Evolutionary conservation across 1,140 invertebrate genomes (phyloP), one percentile per base, ranked within the genome.

Genomic region (Zophobas morio): DNA sequence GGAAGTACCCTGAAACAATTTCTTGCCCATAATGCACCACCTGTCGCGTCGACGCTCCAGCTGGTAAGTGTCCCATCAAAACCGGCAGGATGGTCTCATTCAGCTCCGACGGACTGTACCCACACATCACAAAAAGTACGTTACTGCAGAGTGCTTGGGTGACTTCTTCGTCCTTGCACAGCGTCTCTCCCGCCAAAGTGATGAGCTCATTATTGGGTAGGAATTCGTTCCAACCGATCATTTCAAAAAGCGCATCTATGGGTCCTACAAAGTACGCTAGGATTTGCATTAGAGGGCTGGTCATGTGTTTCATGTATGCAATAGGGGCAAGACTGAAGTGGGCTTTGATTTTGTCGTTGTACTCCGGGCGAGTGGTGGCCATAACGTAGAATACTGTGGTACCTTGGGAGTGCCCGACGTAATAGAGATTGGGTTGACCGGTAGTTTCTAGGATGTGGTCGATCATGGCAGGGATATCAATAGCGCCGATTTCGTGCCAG

Each of bases 51-150:
- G 96, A 94, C 0, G 95, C 90, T 2, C 96, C 96, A 0, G 95
- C 94, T 1, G 97, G 97, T 1, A 91, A 91, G 84, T 98, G 94
- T 5, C 91, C 90, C 1, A 94, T 85, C 82, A 96, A 94, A 0
- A 94, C 89, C 0, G 94, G 93, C 0, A 96, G 76, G 83, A 93
- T 90, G 0, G 91, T 92, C n/a, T 71, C 86, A 79, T 89, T 91
- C 51, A 89, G 84, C 86, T 91, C 88, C 20, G 82, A 84, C 74
- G 82, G 86, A 78, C 89, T 88, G 53, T 88, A 92, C 63, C 90
- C 92, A 79, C 84, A 85, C 0, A 91, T 76, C 1, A 90, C 80
- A 79, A 93, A 93, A 1, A 92, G 78, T 0, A 89, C 78, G 79
- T 91, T 90, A 1, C 85, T 84, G 80, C 91, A 92, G 8, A 92